phyloP scores from a whole-genome alignment of 2,797 vertebrate species.

The Premnoplex brunnescens region DNA sequence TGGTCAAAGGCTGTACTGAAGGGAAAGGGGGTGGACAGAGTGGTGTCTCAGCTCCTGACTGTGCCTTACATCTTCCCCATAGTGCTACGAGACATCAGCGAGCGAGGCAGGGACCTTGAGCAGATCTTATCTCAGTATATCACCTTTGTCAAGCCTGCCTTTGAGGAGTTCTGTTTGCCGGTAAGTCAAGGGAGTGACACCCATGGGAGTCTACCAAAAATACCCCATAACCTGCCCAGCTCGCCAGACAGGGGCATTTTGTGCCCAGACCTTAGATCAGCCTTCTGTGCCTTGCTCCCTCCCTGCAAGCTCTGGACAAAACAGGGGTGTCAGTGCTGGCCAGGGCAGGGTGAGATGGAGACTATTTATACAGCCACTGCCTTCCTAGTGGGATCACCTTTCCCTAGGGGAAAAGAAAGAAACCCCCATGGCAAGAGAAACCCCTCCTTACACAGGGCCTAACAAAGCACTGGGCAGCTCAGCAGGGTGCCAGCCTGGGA shows the following conservation, averaged over 20 bases:
- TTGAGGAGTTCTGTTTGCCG: slow-evolving; percentile 95
- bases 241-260: not conserved
- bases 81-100: slow-evolving; percentile 92
- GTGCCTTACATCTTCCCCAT: not conserved
- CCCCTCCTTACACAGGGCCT: not conserved
- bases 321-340: not conserved
- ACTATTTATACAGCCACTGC: not conserved
- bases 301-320: not conserved
- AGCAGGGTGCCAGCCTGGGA: not conserved
- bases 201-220: fast-evolving
- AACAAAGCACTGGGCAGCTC: not conserved
- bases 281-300: not conserved
- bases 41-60: not conserved
- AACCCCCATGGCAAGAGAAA: not conserved
- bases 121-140: slow-evolving; percentile 92
- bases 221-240: not conserved
- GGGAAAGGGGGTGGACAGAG: not conserved
- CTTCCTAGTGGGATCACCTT: not conserved
- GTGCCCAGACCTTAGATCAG: not conserved
- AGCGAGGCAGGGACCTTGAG: slow-evolving; percentile 89
- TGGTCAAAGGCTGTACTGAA: not conserved
- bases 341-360: not conserved
- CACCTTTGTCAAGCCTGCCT: slow-evolving; percentile 94
- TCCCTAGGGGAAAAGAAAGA: not conserved
- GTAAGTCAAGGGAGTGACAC: slow-evolving; percentile 75